These are phyloP conservation scores for Mastomys coucha DNA, from an alignment of 2,113 vertebrate species.

Conservation along the genomic window DNA sequence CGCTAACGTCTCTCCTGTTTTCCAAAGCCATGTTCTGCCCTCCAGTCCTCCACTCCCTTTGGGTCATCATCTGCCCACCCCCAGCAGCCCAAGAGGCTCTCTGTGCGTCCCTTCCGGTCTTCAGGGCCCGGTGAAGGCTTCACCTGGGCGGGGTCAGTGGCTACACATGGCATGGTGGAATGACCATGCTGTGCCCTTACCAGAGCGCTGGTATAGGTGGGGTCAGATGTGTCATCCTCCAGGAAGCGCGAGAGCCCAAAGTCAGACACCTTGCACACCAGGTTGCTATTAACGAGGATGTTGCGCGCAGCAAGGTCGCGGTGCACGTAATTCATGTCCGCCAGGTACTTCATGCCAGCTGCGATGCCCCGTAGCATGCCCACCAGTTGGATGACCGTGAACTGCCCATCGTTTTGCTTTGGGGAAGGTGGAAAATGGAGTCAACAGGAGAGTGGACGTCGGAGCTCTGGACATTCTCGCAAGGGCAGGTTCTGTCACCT, in stretches of 20 bases:
- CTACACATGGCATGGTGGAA: background rate
- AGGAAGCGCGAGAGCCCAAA: slow-evolving; percentile 97
- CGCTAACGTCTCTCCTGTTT: accelerated
- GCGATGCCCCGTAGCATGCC: slow-evolving; percentile 97
- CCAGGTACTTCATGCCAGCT: slow-evolving; percentile 96
- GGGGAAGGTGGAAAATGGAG: slow-evolving; percentile 25
- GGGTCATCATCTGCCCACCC: background rate
- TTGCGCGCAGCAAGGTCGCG: slow-evolving; percentile 96
- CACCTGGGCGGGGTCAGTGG: background rate
- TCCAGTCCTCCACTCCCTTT: background rate
- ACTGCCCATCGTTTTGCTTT: slow-evolving; percentile 98
- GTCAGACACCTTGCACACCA: slow-evolving; percentile 98
- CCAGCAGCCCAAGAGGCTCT: background rate
- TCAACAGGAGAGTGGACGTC: background rate
- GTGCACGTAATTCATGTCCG: slow-evolving; percentile 98
- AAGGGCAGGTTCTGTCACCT: background rate
- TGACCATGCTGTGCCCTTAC: slow-evolving; percentile 84
- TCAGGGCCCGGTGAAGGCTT: background rate
- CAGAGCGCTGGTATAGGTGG: slow-evolving; percentile 97
- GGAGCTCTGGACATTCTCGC: background rate
- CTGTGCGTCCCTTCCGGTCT: background rate
- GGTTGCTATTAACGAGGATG: slow-evolving; percentile 98
- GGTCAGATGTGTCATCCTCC: slow-evolving; percentile 97
- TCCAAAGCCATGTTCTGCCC: background rate
- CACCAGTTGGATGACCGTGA: slow-evolving; percentile 98